Percentiles rank a stretch among this genome's conserved stretches.
These are phyloP conservation scores for Muscicapa comitata DNA, from an alignment of 2,797 vertebrate genomes.

Conservation along the genomic window DNA sequence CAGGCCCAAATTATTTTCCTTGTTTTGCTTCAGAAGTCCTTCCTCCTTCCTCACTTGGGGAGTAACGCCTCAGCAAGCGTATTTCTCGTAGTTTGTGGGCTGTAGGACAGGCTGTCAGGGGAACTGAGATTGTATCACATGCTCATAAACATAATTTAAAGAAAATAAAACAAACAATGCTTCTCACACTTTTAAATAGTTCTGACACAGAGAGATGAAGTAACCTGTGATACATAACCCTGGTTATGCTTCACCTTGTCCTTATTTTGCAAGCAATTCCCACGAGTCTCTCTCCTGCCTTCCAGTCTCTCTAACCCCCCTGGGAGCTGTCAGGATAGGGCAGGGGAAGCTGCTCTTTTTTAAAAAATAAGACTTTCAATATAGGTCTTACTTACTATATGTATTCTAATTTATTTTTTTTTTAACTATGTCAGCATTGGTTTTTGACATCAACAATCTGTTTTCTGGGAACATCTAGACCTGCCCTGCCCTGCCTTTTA, in stretches of 20 bases:
- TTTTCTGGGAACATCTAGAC: not conserved
- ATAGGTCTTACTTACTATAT: not conserved
- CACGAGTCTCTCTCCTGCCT: not conserved
- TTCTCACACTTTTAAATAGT: not conserved
- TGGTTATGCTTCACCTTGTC: not conserved
- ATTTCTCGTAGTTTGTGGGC: not conserved
- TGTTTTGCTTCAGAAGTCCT: slow-evolving; percentile 12
- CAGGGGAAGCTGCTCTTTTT: not conserved
- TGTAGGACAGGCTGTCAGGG: not conserved
- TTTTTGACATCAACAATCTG: not conserved
- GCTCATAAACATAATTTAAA: not conserved
- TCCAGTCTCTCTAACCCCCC: not conserved
- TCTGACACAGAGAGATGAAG: not conserved
- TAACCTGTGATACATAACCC: not conserved
- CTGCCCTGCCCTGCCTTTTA: not conserved
- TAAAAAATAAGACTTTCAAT: not conserved
- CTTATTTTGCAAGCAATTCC: not conserved
- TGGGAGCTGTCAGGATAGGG: not conserved
- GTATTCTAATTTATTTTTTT: not conserved
- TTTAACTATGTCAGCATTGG: not conserved
- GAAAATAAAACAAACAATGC: not conserved
- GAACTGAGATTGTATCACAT: not conserved
- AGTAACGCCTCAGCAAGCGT: not conserved
- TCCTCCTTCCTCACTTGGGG: not conserved
- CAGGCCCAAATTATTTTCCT: slow-evolving; percentile 20